Percentiles rank a stretch among this genome's conserved stretches.
These are phyloP conservation scores for Coregonus suidteri DNA, from an alignment of 2,797 vertebrate species.

Conservation along the genomic window DNA sequence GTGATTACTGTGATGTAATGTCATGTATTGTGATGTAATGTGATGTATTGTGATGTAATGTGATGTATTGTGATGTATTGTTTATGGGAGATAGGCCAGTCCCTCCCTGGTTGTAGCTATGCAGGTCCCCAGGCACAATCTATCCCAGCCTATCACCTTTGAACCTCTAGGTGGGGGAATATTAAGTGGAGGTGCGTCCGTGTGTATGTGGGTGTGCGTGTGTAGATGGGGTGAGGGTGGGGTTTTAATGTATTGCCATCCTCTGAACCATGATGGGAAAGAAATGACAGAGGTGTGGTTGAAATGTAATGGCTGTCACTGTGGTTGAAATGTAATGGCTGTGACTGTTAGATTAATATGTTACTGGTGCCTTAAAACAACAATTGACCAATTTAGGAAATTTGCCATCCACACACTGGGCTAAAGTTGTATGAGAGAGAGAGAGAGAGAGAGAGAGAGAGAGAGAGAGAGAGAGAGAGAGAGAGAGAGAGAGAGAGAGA, in stretches of 20 bases:
- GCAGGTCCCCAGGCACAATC: constrained; percentile 35
- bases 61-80: background rate
- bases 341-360: background rate
- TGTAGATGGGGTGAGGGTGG: constrained; percentile 18
- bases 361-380: background rate
- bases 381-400: too few relatives aligned
- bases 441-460: too few relatives aligned
- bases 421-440: too few relatives aligned
- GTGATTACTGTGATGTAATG: background rate
- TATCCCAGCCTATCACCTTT: constrained; percentile 30
- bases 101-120: constrained; percentile 1
- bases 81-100: background rate
- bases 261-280: background rate
- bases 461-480: too few relatives aligned
- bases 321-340: too few relatives aligned
- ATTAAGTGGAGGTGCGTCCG: constrained; percentile 11
- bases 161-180: constrained; percentile 23
- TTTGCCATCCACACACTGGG: too few relatives aligned
- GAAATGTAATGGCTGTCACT: background rate
- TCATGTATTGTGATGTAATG: background rate
- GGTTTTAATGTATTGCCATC: background rate
- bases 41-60: constrained; percentile 2
- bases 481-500: too few relatives aligned
- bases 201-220: constrained; percentile 6
- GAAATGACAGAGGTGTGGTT: background rate